A percentile compares a stretch with the other conserved stretches of the same genome.
Conservation (phyloP, 1,140 invertebrate genomes). For the Centruroides sculpturatus region DNA sequence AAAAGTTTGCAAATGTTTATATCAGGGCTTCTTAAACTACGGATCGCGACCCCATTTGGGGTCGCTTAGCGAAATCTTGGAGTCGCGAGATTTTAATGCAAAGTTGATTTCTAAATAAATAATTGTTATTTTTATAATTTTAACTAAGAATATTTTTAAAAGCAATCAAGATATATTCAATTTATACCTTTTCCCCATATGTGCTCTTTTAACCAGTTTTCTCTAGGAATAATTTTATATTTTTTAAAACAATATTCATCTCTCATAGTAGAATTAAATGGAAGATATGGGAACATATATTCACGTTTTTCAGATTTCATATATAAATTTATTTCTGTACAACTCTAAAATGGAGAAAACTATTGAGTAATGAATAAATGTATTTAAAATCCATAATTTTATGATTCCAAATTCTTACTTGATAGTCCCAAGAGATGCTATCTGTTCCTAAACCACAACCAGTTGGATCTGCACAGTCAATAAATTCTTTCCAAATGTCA, state of each 20-base stretch:
- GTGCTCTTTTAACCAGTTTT: constrained; percentile 2
- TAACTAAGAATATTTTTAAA: too few relatives aligned
- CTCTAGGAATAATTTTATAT: constrained; percentile 8
- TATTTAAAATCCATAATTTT: background rate
- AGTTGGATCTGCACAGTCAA: constrained; percentile 30
- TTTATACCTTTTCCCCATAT: constrained; percentile 9
- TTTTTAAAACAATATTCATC: constrained; percentile 9
- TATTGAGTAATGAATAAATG: constrained; percentile 28
- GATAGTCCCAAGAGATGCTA: constrained; percentile 29
- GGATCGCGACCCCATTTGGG: too few relatives aligned
- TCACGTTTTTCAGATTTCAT: background rate
- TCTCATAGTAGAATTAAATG: constrained; percentile 6
- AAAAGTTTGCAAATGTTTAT: too few relatives aligned
- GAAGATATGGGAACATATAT: constrained; percentile 10
- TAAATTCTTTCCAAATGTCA: constrained; percentile 26
- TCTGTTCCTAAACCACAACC: constrained; percentile 28
- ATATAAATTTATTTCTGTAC: constrained; percentile 12
- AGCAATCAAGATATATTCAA: too few relatives aligned
- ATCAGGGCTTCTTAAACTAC: too few relatives aligned
- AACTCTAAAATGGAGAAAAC: constrained; percentile 2
- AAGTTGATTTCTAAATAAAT: too few relatives aligned
- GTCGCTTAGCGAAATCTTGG: too few relatives aligned
- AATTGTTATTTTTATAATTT: too few relatives aligned
- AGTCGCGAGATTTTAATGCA: too few relatives aligned
- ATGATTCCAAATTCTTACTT: constrained; percentile 16